Evolutionary conservation across 2,888 invertebrate genomes (phyloP).

Genomic region (Acanthococcus lagerstroemiae): DNA sequence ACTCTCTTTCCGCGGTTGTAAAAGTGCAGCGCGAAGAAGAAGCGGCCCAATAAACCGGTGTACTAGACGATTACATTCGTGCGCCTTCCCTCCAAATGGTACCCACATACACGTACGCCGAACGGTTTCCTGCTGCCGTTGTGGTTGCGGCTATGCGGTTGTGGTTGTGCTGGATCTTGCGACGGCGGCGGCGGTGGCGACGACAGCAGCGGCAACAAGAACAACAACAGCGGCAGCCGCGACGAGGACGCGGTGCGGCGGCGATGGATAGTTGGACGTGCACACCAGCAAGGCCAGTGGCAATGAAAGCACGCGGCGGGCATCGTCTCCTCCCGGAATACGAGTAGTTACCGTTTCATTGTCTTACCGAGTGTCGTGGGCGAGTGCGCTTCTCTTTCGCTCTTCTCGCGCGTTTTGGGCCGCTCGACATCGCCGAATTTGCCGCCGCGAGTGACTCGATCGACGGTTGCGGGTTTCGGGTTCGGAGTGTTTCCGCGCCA

Average conservation of each 20-base stretch:
- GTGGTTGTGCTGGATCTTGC: not conserved
- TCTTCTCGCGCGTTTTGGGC: not conserved
- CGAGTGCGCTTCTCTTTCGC: not conserved
- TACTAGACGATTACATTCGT: conserved; percentile 15
- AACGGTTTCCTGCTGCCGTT: too few species aligned
- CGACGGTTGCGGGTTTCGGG: too few species aligned
- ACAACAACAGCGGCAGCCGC: not conserved
- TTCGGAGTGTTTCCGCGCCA: too few species aligned
- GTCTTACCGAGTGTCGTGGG: conserved; percentile 5
- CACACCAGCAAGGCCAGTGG: conserved; percentile 27
- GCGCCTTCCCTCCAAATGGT: conserved; percentile 12
- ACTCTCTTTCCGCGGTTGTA: conserved; percentile 25
- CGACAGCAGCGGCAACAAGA: not conserved
- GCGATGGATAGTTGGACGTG: conserved; percentile 17
- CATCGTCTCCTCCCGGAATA: not conserved
- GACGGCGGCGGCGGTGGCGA: conserved; percentile 7
- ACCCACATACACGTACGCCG: too few species aligned
- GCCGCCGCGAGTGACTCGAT: too few species aligned
- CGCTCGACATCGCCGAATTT: too few species aligned
- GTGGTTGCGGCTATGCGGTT: too few species aligned
- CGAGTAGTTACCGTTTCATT: conserved; percentile 7
- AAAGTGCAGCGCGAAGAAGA: conserved; percentile 24
- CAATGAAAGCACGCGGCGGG: conserved; percentile 22
- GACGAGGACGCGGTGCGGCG: not conserved
- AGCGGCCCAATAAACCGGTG: conserved; percentile 26